phyloP scores from a whole-genome alignment of 2,113 vertebrate genomes.

The Phycodurus eques region DNA sequence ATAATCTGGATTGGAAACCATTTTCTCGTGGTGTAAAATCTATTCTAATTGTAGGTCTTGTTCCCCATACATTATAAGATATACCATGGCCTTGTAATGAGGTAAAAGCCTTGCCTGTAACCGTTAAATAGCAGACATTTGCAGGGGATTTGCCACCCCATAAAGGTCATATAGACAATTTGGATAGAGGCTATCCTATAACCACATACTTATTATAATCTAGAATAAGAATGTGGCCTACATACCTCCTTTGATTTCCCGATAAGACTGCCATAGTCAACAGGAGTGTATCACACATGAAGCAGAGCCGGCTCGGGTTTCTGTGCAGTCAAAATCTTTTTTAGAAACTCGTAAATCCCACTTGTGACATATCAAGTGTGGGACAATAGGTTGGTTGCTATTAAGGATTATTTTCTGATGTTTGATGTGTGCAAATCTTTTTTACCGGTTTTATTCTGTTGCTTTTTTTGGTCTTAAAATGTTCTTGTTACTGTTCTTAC shows the following conservation, averaged over 20 bases:
- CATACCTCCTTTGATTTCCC: slow-evolving; percentile 64
- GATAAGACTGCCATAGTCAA: slow-evolving; percentile 42
- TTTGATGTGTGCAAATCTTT: slow-evolving; percentile 17
- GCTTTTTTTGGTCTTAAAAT: neutral
- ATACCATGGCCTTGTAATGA: neutral
- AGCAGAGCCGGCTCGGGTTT: slow-evolving; percentile 38
- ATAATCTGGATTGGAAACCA: neutral
- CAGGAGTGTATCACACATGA: slow-evolving; percentile 52
- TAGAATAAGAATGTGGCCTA: slow-evolving; percentile 52
- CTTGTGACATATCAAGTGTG: slow-evolving; percentile 33
- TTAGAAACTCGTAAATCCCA: slow-evolving; percentile 33
- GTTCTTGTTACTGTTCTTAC: slow-evolving; percentile 12
- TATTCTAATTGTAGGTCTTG: neutral
- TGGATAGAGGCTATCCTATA: slow-evolving; percentile 50
- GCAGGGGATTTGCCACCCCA: slow-evolving; percentile 53
- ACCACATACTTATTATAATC: slow-evolving; percentile 67
- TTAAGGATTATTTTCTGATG: slow-evolving; percentile 7
- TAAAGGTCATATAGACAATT: slow-evolving; percentile 52
- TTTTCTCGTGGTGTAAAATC: neutral
- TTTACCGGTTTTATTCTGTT: neutral
- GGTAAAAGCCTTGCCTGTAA: neutral
- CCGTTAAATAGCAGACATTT: slow-evolving; percentile 57
- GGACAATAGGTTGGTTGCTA: neutral
- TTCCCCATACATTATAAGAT: neutral
- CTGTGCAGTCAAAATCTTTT: slow-evolving; percentile 53